Conservation (phyloP, 2,797 vertebrate genomes). For the Eleutherodactylus coqui region DNA sequence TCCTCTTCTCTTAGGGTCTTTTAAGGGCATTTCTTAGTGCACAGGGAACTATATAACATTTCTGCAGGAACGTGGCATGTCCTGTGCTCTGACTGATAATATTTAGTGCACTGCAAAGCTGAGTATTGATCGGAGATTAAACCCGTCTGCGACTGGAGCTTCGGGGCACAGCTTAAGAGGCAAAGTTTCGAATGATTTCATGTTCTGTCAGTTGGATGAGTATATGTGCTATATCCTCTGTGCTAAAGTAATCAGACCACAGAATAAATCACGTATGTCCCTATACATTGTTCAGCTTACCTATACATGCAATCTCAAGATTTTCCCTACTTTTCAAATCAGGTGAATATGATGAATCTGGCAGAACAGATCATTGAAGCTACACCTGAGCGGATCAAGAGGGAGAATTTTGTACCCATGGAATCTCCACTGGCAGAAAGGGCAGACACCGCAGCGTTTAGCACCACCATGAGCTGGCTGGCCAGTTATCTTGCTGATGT, state of each 20-base stretch:
- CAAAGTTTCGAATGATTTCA: not conserved
- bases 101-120: not conserved
- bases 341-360: conserved; percentile 98
- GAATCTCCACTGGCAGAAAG: conserved; percentile 81
- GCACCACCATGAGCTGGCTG: conserved; percentile 98
- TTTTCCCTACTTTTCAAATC: not conserved
- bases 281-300: not conserved
- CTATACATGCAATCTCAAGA: not conserved
- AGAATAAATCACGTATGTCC: not conserved
- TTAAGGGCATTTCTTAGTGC: not conserved
- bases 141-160: not conserved
- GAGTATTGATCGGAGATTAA: not conserved
- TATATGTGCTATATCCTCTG: not conserved
- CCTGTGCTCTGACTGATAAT: not conserved
- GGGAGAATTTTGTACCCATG: conserved; percentile 87
- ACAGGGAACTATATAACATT: not conserved
- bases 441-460: conserved; percentile 83
- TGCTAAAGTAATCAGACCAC: not conserved
- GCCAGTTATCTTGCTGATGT: conserved; percentile 97
- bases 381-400: conserved; percentile 96
- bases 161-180: not conserved
- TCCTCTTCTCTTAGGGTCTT: too few species aligned
- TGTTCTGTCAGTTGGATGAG: not conserved
- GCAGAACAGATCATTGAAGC: conserved; percentile 98
- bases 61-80: not conserved